Percentiles rank a stretch among this genome's conserved stretches.
Evolutionary conservation across 30 jellyfish, hydroid and myxozoan species (phyloP).

Genomic region (Aurelia sp.): DNA sequence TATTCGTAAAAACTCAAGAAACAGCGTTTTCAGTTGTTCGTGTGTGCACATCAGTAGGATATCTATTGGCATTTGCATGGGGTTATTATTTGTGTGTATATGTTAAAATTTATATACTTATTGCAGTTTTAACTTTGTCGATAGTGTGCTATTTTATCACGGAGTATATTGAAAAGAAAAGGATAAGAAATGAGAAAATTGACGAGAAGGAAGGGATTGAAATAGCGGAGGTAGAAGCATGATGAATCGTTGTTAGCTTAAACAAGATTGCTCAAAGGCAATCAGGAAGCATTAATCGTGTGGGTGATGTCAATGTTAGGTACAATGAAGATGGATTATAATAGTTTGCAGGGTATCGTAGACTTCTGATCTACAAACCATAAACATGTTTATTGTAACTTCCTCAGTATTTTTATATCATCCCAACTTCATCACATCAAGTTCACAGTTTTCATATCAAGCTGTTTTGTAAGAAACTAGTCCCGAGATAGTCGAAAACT

Average conservation of each 20-base stretch:
- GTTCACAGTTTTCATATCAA: too few species aligned
- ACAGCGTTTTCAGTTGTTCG: constrained; percentile 57
- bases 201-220: constrained; percentile 6
- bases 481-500: too few species aligned
- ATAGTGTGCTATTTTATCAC: constrained; percentile 30
- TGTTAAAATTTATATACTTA: constrained; percentile 32
- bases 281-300: too few species aligned
- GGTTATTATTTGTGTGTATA: constrained; percentile 63
- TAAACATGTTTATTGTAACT: too few species aligned
- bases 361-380: not conserved
- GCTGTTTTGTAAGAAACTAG: too few species aligned
- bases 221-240: not conserved
- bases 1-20: constrained; percentile 40
- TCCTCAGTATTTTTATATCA: too few species aligned
- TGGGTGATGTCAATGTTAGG: too few species aligned
- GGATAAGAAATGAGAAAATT: constrained; percentile 6
- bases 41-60: constrained; percentile 44
- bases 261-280: not conserved
- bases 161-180: constrained; percentile 29
- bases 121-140: constrained; percentile 4
- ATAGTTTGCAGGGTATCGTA: not conserved
- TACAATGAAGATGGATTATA: too few species aligned
- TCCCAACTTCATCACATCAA: too few species aligned
- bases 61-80: constrained; percentile 49
- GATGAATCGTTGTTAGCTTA: not conserved